phyloP scores from a whole-genome alignment of 2,888 invertebrate species.

The Melanargia galathea region DNA sequence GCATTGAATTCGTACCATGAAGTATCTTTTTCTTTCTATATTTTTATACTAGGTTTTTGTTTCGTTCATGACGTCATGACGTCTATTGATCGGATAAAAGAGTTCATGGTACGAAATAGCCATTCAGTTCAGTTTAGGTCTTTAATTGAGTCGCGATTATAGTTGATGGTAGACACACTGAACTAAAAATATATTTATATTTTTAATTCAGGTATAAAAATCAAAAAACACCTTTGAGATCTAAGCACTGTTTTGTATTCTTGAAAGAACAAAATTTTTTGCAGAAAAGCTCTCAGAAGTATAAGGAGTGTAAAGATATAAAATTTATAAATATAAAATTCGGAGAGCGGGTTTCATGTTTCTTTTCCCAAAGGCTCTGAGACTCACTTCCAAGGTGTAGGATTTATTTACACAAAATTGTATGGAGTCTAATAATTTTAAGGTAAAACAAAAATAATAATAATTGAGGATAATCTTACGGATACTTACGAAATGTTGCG shows the following conservation, averaged over 20 bases:
- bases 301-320: background rate
- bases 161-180: background rate
- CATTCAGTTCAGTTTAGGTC: no score
- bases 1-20: no score
- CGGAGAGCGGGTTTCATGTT: conserved; percentile 1
- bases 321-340: conserved; percentile 19
- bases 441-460: no score
- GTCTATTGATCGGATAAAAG: no score
- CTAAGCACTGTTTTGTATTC: background rate
- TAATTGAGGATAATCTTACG: no score
- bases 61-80: no score
- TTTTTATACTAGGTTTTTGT: no score
- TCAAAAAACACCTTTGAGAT: conserved; percentile 4
- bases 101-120: no score
- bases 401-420: background rate
- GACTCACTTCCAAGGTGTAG: conserved; percentile 4
- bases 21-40: no score
- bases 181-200: background rate
- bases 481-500: no score
- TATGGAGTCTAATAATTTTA: background rate
- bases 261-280: background rate
- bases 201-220: background rate
- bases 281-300: background rate
- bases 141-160: no score
- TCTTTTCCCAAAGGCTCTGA: conserved; percentile 1